Conservation (phyloP, 1,140 invertebrate genomes). For the Caenorhabditis latens region DNA sequence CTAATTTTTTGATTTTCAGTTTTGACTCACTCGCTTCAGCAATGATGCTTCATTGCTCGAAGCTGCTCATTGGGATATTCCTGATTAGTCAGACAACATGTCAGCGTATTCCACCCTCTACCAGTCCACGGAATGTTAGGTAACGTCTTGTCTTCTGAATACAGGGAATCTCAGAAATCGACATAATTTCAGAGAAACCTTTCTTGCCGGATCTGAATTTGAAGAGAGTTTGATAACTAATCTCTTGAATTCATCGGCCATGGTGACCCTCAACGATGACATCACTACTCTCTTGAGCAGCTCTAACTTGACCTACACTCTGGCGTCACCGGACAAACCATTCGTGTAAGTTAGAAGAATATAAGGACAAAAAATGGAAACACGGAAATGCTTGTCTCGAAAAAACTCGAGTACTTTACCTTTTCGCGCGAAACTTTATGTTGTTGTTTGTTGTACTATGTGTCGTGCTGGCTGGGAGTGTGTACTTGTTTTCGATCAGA, state of each 20-base stretch:
- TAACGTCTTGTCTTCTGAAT: not conserved
- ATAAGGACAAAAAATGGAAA: not conserved
- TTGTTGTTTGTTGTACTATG: constrained; percentile 43
- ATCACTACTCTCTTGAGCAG: constrained; percentile 16
- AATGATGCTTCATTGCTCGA: not conserved
- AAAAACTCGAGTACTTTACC: constrained; percentile 1
- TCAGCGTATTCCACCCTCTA: not conserved
- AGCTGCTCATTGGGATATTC: not conserved
- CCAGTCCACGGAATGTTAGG: not conserved
- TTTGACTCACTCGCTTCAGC: not conserved
- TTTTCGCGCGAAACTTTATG: constrained; percentile 6
- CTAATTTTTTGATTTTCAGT: not conserved
- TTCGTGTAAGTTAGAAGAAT: constrained; percentile 36
- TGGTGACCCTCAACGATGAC: constrained; percentile 23
- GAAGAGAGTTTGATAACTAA: not conserved
- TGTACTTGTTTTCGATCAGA: not conserved
- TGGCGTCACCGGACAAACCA: not conserved
- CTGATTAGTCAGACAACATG: not conserved
- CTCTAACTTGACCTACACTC: constrained; percentile 17
- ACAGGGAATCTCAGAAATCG: not conserved
- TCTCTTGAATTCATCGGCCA: not conserved
- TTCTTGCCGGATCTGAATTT: not conserved
- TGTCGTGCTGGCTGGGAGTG: not conserved
- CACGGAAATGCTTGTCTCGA: constrained; percentile 14
- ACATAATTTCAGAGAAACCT: not conserved